Evolutionary conservation across 2,113 vertebrate species (phyloP), one percentile per base, ranked within the genome.

Genomic region (Sylvietta virens): DNA sequence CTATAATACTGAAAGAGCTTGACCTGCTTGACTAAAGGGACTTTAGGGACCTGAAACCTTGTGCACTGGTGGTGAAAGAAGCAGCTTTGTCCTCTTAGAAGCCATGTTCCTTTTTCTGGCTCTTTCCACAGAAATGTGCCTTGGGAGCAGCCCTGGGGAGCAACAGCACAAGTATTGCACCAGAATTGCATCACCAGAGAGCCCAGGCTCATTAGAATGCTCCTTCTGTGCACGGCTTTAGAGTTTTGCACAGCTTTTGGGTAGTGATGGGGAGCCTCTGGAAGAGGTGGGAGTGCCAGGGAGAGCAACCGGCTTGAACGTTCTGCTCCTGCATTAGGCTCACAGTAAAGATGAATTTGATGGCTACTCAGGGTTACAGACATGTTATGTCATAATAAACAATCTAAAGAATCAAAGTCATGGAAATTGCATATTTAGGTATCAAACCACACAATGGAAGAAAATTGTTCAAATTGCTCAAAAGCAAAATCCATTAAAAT

Each of bases 201-300:
- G 37, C 21, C 40, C 66, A 69, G 40, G 11, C 58, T 85, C 56
- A 31, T 56, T 74, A 35, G 35, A 70, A 57, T 66, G 10, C 28
- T 81, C 60, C 19, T 57, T 69, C 54, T 28, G 2, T 57, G 42
- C 39, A 20, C 1, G 5, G 31, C 39, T 91, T 78, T 28, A 9
- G 33, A 37, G 48, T 61, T 89, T 73, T 10, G 3, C 22, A 17
- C 5, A 0, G 6, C 28, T 84, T 72, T 81, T 0, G 3, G 24
- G 37, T 28, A 45, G 77, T 0, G 0, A 15, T 53, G 62, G 51
- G 61, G 27, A 79, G 13, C 53, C 1, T 2, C 31, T 6, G 5
- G 56, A 27, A 84, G 18, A 50, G 10, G 3, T 56, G 51, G 77
- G 70, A 62, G 35, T 21, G 37, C 23, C 54, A 30, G 61, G 40